Base-by-base conservation (phyloP, 1,140 invertebrate genomes). In the Kradibia gibbosae region DNA sequence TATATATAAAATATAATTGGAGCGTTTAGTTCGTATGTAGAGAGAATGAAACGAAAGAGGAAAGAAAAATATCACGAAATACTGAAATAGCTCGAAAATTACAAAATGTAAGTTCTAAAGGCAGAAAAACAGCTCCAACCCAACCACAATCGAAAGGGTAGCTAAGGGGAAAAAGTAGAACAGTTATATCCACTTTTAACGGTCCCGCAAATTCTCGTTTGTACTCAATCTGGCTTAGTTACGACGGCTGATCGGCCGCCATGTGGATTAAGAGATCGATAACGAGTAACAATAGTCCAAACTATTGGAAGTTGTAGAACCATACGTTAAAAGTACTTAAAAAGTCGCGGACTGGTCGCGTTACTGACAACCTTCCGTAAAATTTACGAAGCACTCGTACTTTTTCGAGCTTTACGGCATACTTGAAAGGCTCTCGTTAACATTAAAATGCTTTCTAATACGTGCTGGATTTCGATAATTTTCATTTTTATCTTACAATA, bases 251-350 rank as follows among this genome's bases (percentile, higher is more conserved):
- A 84, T 83, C 76, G 82, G 65, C 53, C 74, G 73, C 22, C n/a
- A 74, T 73, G 65, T 67, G 85, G 86, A 85, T 87, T 87, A 87
- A 85, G 80, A 85, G 84, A 86, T 86, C 85, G 78, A 86, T 87
- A 87, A 84, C 82, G 83, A 85, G 70, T 81, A 83, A 83, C 83
- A 84, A 84, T 83, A 79, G 80, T 42, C 50, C 39, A 78, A 60
- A 75, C 42, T 60, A 86, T 87, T 84, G 83, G 82, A 84, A 86
- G 75, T 86, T 85, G 84, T 85, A 79, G 84, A 75, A 72, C 71
- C 81, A 84, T 84, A 81, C 72, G 81, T 84, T 84, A 86, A 84
- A 82, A 80, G 77, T 82, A 75, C 28, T 74, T 62, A 75, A 60
- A 74, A 80, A 62, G 11, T 57, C 20, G 10, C 31, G 31, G 45